Base-by-base conservation (phyloP, 2,113 vertebrate genomes). In the Pterocles orientalis region DNA sequence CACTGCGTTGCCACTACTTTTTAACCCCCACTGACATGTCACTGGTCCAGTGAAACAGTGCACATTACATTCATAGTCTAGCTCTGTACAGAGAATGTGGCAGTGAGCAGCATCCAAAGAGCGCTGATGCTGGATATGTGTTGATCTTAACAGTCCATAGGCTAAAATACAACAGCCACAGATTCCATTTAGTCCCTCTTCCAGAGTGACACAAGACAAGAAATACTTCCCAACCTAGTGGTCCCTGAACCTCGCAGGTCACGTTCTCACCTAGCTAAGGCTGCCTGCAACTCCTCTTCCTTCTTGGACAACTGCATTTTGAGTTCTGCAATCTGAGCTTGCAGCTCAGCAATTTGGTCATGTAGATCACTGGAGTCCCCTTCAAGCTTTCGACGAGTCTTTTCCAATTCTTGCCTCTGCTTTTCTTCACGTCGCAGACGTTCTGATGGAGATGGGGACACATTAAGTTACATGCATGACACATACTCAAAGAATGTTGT, bases 301-400 rank as follows among this genome's bases (percentile, higher is more conserved):
- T 99, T 99, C 98, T 99, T 99, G 70, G 99, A 99, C 68, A 99
- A 98, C 81, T 99, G 99, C 78, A 99, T 98, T 82, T 99, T 99
- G 68, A 99, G 99, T 95, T 99, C 99, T 0, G 99, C 99, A 7
- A 99, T 99, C 98, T 99, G 99, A 33, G 99, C 99, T 97, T 99
- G 99, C 62, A 99, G 98, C 97, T 99, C 99, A 0, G 99, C 98
- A 12, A 99, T 99, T 97, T 99, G 99, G 97, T 99, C 99, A 4
- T 97, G 98, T 15, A 99, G 98, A 87, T 99, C 99, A 0, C 98
- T 99, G 86, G 98, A 99, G 96, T 99, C 99, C 4, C 99, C 99
- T 82, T 99, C 99, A 90, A 99, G 98, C 96, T 99, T 99, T 79
- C 99, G 99, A 18, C 99, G 97, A 91, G 99, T 99, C 98, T 99